These are phyloP conservation scores for Andrena trimmerana DNA, from an alignment of 2,888 invertebrate species.

Conservation along the genomic window DNA sequence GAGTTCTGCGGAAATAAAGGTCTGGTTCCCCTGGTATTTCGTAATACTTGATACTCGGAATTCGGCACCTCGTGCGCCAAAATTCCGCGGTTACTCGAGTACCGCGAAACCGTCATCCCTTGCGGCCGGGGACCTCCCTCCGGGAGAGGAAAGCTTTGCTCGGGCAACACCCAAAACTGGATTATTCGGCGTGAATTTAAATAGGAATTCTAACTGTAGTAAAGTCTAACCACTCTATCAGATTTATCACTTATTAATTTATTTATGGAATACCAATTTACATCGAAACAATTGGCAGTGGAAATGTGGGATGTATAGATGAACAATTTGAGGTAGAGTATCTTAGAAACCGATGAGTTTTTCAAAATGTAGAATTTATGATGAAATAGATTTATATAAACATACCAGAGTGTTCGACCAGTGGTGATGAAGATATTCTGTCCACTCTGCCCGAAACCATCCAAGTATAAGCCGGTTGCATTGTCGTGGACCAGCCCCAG, in stretches of 20 bases:
- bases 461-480: slow-evolving; percentile 88
- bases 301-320: no score
- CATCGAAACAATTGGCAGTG: no score
- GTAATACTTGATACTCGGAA: slow-evolving; percentile 18
- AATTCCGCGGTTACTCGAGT: slow-evolving; percentile 22
- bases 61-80: slow-evolving; percentile 16
- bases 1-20: slow-evolving; percentile 9
- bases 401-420: slow-evolving; percentile 92
- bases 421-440: slow-evolving; percentile 94
- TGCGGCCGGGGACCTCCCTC: neutral
- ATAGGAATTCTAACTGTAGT: neutral
- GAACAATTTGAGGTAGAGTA: no score
- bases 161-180: neutral
- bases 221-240: no score
- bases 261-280: no score
- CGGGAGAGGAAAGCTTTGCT: neutral
- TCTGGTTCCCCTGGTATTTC: neutral
- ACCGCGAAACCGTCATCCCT: slow-evolving; percentile 20
- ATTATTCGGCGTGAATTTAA: neutral
- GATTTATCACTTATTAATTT: no score
- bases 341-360: neutral
- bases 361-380: neutral
- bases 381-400: slow-evolving; percentile 49
- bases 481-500: slow-evolving; percentile 90
- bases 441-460: slow-evolving; percentile 90